Conservation (phyloP, 2,888 invertebrate genomes). For the Sabatieria punctata region DNA sequence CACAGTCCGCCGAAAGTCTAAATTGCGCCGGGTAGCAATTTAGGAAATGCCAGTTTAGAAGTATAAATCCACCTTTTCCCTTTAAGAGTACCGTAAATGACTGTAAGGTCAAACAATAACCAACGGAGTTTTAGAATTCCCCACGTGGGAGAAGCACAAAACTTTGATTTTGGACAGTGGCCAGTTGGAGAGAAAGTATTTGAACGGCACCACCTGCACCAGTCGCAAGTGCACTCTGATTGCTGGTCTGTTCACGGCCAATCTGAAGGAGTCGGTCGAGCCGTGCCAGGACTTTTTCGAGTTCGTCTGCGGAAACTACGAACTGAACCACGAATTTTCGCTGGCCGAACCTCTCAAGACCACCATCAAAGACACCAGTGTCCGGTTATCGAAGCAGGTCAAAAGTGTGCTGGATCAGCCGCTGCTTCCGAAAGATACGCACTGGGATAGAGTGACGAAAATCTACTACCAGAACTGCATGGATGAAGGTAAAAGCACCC, state of each 20-base stretch:
- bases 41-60: too few species aligned
- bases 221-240: slow-evolving; percentile 21
- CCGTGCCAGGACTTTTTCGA: slow-evolving; percentile 28
- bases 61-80: too few species aligned
- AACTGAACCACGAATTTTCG: slow-evolving; percentile 19
- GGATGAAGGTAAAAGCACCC: slow-evolving; percentile 17
- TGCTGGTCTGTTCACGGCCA: slow-evolving; percentile 22
- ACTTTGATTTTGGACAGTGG: not conserved
- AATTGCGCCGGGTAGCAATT: too few species aligned
- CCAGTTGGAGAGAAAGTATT: too few species aligned
- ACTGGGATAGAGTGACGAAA: slow-evolving; percentile 22
- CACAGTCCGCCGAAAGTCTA: too few species aligned
- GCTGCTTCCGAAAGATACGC: slow-evolving; percentile 13
- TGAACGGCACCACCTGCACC: slow-evolving; percentile 19
- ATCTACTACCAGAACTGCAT: slow-evolving; percentile 25
- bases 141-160: not conserved
- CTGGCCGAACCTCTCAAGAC: slow-evolving; percentile 22
- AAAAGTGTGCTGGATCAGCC: slow-evolving; percentile 14
- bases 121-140: not conserved
- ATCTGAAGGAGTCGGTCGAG: slow-evolving; percentile 23
- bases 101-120: too few species aligned
- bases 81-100: too few species aligned
- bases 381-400: not conserved
- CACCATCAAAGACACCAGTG: slow-evolving; percentile 11
- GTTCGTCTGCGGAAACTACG: slow-evolving; percentile 27